These are phyloP conservation scores for Pachliopta kotzebuea DNA, from an alignment of 2,888 invertebrate genomes.

Conservation along the genomic window DNA sequence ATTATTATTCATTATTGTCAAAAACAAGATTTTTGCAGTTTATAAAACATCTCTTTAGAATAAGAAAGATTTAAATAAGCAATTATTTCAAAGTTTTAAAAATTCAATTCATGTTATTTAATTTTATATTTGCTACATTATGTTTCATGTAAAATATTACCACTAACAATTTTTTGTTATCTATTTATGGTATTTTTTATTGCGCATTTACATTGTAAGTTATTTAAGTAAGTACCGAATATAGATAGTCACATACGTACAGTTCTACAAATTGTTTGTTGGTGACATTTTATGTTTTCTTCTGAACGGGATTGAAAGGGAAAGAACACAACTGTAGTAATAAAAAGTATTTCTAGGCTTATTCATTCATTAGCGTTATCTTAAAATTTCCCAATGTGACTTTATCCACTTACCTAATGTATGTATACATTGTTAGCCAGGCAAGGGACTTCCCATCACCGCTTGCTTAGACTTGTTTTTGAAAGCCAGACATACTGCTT, in stretches of 20 bases:
- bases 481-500: neutral
- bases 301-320: neutral
- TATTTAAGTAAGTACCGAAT: slow-evolving; percentile 1
- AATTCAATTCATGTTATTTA: no score
- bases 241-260: neutral
- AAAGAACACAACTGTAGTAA: neutral
- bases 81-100: neutral
- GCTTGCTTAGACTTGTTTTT: neutral
- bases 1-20: neutral
- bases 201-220: neutral
- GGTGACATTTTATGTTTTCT: no score
- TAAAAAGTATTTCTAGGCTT: neutral
- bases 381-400: no score
- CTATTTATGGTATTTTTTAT: neutral
- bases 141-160: neutral
- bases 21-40: neutral
- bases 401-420: neutral
- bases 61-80: neutral
- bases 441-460: neutral
- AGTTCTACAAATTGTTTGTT: neutral
- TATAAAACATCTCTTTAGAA: neutral
- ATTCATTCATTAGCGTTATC: no score
- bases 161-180: neutral
- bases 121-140: neutral
- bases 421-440: neutral